Base-by-base conservation (phyloP, 2,888 invertebrate species). In the Auanema freiburgensis region DNA sequence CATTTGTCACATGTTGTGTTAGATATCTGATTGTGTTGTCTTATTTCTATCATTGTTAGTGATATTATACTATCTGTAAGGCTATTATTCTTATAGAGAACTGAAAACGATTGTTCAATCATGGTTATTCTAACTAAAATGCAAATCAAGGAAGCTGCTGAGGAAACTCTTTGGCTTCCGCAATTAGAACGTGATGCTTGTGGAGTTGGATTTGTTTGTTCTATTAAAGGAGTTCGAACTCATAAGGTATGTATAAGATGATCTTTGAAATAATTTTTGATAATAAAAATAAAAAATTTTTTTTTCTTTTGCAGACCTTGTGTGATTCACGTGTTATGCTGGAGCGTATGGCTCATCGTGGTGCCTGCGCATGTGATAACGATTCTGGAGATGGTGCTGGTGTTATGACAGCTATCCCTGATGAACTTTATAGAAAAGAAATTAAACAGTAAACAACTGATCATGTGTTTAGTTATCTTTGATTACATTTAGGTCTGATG, bases 351-450 rank as follows among this genome's bases (percentile, higher is more conserved):
- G 93, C 94, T 88, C 98, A 98, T 87, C 91, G 98, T 75, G 98
- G 98, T 82, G 98, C 97, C 57, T 96, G 95, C 87, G 93, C 95
- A 49, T 95, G 96, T 87, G 98, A 98, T 88, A 97, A 97, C 87
- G 95, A 97, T 86, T 95, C 96, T 58, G 98, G 98, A 64, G 98
- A 98, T 86, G 98, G 98, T 70, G 97, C 98, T 69, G 98, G 98
- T 63, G 92, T 97, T 67, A 88, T 97, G 84, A 91, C 92, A 71
- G 93, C 94, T 80, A 95, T 98, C 84, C 98, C 98, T 51, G 95
- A 98, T 86, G 89, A 90, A 81, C 90, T 94, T 85, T 98, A 96
- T 87, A 88, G 89, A 75, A 89, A 75, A 23, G 76, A 90, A 78
- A 89, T 93, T 83, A 90, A 90, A 92, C 92, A 72, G 79, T 76